phyloP scores from a whole-genome alignment of 2,113 vertebrate genomes.

The Lycaon pictus region DNA sequence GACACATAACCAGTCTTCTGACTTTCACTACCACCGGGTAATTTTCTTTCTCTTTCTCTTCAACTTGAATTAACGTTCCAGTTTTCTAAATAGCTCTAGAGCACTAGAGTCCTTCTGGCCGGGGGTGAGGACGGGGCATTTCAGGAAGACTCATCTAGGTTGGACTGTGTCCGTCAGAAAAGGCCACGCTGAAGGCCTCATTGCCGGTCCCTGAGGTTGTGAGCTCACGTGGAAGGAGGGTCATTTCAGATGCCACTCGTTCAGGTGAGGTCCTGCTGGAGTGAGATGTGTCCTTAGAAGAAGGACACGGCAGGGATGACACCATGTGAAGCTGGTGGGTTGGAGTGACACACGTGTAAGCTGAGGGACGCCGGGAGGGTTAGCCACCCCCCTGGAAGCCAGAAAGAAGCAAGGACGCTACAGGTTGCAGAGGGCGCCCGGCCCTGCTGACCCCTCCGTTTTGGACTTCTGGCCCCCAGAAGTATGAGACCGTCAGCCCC shows the following conservation, averaged over 20 bases:
- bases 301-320: background rate
- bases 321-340: background rate
- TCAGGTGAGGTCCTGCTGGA: background rate
- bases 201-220: background rate
- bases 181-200: background rate
- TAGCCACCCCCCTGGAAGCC: background rate
- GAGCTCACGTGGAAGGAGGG: conserved; percentile 6
- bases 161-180: background rate
- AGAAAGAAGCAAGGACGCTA: background rate
- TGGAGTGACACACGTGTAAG: background rate
- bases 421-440: background rate
- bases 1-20: background rate
- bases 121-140: background rate
- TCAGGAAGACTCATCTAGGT: background rate
- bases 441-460: background rate
- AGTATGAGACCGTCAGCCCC: background rate
- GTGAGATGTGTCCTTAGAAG: background rate
- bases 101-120: background rate
- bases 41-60: background rate
- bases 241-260: background rate
- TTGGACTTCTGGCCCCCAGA: background rate
- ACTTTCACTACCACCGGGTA: background rate
- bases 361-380: background rate
- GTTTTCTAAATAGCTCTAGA: background rate
- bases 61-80: background rate